Base-by-base conservation (phyloP, 2,797 vertebrate genomes). In the Micrastur ruficollis region DNA sequence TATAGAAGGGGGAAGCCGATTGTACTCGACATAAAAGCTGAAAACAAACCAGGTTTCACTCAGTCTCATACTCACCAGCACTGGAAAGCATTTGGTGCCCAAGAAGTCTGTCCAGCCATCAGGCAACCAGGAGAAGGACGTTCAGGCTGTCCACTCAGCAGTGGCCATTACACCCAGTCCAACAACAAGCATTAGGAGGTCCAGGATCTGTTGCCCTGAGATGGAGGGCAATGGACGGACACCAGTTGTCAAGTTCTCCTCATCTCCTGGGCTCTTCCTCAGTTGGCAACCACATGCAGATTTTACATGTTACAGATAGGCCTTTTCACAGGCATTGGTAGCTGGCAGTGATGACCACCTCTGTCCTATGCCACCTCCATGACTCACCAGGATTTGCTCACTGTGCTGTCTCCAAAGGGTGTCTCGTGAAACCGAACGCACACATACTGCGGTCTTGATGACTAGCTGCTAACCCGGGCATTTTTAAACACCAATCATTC, bases 221-320 rank as follows among this genome's bases (percentile, higher is more conserved):
- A 31, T 0, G 7, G 44, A 42, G 6, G 17, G 50, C 1, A 0
- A 87, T 3, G 29, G 18, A 80, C 12, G 8, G 18, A 80, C 12
- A 9, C 10, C 46, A 40, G n/a, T 34, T 62, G 21, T 9, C 32
- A 38, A 62, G 78, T 14, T n/a, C 78, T 89, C n/a, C 55, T 83
- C 29, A 19, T 6, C 40, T 76, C 34, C n/a, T 18, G 21, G n/a
- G 19, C 62, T 79, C 58, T 12, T 70, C 55, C 62, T 40, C 62
- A 34, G 21, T 0, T 38, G 27, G 47, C 38, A 71, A 38, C 12
- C 31, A 42, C 12, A 9, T 0, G 13, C 23, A 71, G 71, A 84
- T 71, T 61, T 52, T 18, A 42, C 13, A 40, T 4, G 16, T 68
- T 53, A 66, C 68, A 70, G 36, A 36, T 0, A 50, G 38, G 26